A percentile compares a stretch with the other conserved stretches of the same genome.
These are phyloP conservation scores for Thymelicus lineola DNA, from an alignment of 2,888 invertebrate species.

Conservation along the genomic window DNA sequence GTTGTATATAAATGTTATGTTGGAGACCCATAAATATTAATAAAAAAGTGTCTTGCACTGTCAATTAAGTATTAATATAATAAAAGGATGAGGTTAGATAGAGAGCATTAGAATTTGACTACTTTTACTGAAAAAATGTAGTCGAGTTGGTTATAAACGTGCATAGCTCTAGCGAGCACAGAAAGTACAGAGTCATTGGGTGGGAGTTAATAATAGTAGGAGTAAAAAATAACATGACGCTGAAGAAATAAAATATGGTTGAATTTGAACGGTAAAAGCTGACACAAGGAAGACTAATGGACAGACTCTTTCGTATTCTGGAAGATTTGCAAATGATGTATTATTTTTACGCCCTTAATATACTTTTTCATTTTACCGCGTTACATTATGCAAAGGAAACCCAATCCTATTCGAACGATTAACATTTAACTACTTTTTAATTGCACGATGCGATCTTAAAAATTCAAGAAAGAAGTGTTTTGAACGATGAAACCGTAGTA, in stretches of 20 bases:
- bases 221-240: constrained; percentile 34
- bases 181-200: constrained; percentile 34
- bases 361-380: too few species aligned
- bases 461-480: constrained; percentile 6
- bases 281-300: constrained; percentile 7
- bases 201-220: constrained; percentile 24
- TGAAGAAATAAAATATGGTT: constrained; percentile 27
- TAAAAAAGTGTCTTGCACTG: too few species aligned
- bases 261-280: constrained; percentile 1
- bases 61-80: too few species aligned
- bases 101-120: too few species aligned
- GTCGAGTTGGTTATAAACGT: constrained; percentile 4
- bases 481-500: constrained; percentile 2
- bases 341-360: background rate
- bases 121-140: background rate
- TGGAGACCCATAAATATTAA: too few species aligned
- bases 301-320: constrained; percentile 1
- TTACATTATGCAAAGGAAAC: too few species aligned
- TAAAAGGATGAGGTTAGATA: too few species aligned
- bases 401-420: too few species aligned
- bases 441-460: background rate
- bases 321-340: background rate
- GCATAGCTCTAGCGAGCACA: constrained; percentile 1
- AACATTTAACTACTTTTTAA: too few species aligned
- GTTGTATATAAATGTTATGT: too few species aligned